Evolutionary conservation across 1,140 invertebrate genomes (phyloP).

Genomic region (Steinernema feltiae): DNA sequence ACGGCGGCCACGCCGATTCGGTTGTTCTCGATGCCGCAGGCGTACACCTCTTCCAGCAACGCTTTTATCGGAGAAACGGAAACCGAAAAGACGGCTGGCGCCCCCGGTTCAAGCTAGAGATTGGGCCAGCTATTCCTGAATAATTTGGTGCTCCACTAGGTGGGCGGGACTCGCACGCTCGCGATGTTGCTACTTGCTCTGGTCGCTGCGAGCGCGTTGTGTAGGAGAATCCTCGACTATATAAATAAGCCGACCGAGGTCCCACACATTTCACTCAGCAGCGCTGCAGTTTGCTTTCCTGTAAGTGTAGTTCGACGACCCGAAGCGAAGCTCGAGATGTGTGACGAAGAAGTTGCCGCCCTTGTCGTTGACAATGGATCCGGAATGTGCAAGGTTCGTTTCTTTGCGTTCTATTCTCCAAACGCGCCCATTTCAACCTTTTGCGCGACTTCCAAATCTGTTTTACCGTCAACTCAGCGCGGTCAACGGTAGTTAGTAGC

Average conservation of each 20-base stretch:
- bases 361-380: slow-evolving; percentile 82
- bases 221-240: slow-evolving; percentile 1
- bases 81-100: neutral
- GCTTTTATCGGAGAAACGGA: neutral
- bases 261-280: slow-evolving; percentile 13
- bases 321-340: slow-evolving; percentile 36
- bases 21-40: neutral
- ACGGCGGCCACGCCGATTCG: neutral
- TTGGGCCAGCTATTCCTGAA: slow-evolving; percentile 4
- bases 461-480: no score
- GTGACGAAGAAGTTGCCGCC: slow-evolving; percentile 73
- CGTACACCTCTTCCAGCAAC: slow-evolving; percentile 6
- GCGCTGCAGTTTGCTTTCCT: slow-evolving; percentile 13
- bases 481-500: no score
- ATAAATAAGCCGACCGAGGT: slow-evolving; percentile 7
- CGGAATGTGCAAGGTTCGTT: slow-evolving; percentile 70
- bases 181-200: slow-evolving; percentile 8
- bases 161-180: slow-evolving; percentile 10
- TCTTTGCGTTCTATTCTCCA: neutral
- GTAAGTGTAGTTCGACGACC: neutral
- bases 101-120: neutral
- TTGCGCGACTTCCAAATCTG: no score
- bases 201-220: slow-evolving; percentile 7
- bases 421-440: no score
- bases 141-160: slow-evolving; percentile 2